Percentiles rank a stretch among this genome's conserved stretches.
These are phyloP conservation scores for Minunthozetes semirufus DNA, from an alignment of 2,888 invertebrate genomes.

Conservation along the genomic window DNA sequence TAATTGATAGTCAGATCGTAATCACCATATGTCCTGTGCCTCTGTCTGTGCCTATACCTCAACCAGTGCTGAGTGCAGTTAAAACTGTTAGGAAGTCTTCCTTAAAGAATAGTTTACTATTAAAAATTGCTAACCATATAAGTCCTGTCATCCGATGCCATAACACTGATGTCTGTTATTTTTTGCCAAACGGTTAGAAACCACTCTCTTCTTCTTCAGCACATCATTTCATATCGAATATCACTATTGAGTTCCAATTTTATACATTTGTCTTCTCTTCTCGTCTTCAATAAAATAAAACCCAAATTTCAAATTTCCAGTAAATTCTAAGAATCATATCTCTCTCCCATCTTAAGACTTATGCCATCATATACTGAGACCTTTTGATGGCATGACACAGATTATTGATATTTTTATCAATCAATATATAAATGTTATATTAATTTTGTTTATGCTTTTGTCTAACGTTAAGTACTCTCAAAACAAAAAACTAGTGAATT, in stretches of 20 bases:
- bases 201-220: too few species aligned
- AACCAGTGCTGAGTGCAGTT: too few species aligned
- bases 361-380: too few species aligned
- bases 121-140: slow-evolving; percentile 1
- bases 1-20: neutral
- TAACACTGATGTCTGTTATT: neutral
- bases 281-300: too few species aligned
- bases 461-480: neutral
- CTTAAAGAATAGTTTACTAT: neutral
- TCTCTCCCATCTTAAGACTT: too few species aligned
- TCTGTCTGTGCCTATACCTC: too few species aligned
- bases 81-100: too few species aligned
- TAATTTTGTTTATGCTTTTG: neutral
- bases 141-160: neutral
- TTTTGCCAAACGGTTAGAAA: too few species aligned
- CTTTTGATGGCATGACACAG: neutral
- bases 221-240: neutral
- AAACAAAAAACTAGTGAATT: neutral
- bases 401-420: neutral
- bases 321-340: too few species aligned
- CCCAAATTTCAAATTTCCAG: too few species aligned
- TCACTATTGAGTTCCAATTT: neutral
- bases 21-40: neutral
- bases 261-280: neutral
- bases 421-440: neutral